Evolutionary conservation across 2,113 vertebrate genomes (phyloP).

Genomic region (Erythrolamprus reginae): DNA sequence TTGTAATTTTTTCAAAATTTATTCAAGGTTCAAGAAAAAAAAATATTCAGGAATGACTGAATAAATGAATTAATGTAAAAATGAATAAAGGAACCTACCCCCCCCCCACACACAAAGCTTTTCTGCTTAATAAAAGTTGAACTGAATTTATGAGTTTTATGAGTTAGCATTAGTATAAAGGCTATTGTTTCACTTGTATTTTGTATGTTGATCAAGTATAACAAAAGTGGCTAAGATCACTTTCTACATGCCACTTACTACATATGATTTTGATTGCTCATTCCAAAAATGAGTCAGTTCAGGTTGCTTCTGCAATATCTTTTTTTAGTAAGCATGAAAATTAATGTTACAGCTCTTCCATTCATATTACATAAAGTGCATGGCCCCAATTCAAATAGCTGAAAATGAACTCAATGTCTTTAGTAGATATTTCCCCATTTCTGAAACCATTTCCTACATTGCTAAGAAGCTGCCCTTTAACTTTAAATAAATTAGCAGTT

Average conservation of each 20-base stretch:
- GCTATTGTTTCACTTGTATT: background rate
- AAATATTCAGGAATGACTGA: background rate
- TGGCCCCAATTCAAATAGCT: slow-evolving; percentile 3
- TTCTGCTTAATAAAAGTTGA: background rate
- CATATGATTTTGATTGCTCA: background rate
- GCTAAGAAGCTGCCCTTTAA: background rate
- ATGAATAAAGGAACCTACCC: background rate
- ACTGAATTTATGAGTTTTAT: background rate
- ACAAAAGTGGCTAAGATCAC: background rate
- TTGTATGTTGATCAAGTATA: slow-evolving; percentile 2
- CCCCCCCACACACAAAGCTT: background rate
- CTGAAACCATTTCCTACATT: background rate
- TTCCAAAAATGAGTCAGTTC: background rate
- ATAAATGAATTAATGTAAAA: background rate
- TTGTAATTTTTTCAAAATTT: background rate
- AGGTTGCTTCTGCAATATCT: background rate
- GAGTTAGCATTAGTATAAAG: background rate
- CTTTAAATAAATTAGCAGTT: background rate
- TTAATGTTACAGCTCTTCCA: background rate
- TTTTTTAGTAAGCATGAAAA: background rate
- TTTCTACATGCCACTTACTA: background rate
- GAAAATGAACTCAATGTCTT: background rate
- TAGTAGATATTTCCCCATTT: background rate
- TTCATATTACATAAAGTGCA: background rate
- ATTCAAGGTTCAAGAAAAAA: background rate